A percentile compares a stretch with the other conserved stretches of the same genome.
These are phyloP conservation scores for Pogonocichla stellata DNA, from an alignment of 2,113 vertebrate species.

Conservation along the genomic window DNA sequence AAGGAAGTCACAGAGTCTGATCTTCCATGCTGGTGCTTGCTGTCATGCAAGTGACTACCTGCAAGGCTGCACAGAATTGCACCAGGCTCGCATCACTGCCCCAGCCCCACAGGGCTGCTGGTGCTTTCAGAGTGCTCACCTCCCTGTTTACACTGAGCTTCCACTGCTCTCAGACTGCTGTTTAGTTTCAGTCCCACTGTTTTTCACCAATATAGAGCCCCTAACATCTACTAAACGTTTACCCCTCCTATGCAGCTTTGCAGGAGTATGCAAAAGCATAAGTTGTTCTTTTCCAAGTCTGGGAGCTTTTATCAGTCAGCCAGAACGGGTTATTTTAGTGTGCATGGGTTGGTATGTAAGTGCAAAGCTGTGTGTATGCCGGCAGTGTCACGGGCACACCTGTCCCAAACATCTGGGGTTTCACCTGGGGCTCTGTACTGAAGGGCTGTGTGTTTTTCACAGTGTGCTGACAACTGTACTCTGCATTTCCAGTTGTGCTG, in stretches of 20 bases:
- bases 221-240: background rate
- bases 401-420: background rate
- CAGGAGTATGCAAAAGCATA: background rate
- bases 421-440: background rate
- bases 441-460: background rate
- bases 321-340: background rate
- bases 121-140: background rate
- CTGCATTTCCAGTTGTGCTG: background rate
- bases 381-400: background rate
- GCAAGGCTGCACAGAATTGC: background rate
- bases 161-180: background rate
- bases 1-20: background rate
- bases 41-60: background rate
- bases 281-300: background rate
- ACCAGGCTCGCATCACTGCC: rapidly evolving
- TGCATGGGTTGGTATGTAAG: background rate
- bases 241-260: background rate
- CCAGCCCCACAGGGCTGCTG: background rate
- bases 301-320: background rate
- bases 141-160: rapidly evolving
- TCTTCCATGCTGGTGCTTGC: background rate
- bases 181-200: background rate
- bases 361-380: background rate
- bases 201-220: background rate
- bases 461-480: background rate